Base-by-base conservation (phyloP, 35 echinoderm and acorn worm species). In the Nesometra sesokonis region DNA sequence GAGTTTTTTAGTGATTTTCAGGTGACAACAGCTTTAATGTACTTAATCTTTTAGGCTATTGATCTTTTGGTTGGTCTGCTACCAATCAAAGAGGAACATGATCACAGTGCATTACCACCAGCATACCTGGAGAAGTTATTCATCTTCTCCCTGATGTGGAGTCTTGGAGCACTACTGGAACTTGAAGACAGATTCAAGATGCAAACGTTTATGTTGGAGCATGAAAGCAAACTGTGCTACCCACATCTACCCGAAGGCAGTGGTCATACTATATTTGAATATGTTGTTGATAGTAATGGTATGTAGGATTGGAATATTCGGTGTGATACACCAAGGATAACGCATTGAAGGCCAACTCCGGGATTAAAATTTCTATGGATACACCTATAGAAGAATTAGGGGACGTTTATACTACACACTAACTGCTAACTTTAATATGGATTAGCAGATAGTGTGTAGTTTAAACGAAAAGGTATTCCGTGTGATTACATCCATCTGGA, bases 91-190 rank as follows among this genome's bases (percentile, higher is more conserved):
- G 96, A 99, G 78, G 96, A 99, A 38, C 90, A 93, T 82, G 96
- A 99, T 84, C 90, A 93, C 83, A 87, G 90, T 34, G 78, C 57
- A 17, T 78, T 99, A 15, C 87, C 96, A 77, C 78, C 93, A 34
- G 46, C 40, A 33, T 78, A 94, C 77, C 90, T 99, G 37, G 96
- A 99, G 88, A 99, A 99, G 34, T 90, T 99, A 34, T 99, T 99
- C 85, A 99, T 99, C 90, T 99, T 99, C 46, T 79, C 92, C 19
- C 31, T 99, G 33, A 99, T 94, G 96, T 99, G 96, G 96, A 99
- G 96, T 78, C 88, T 99, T 33, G 96, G 96, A 30, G 89, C 96
- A 23, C 78, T 99, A 21, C 86, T 99, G 77, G 95, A 99, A 88
- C 87, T 99, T 78, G 96, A 99, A 29, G 96, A 99, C 88, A 83